Percentiles rank a stretch among this genome's conserved stretches.
phyloP scores from a whole-genome alignment of 2,888 invertebrate genomes.

The Clostera curtula region DNA sequence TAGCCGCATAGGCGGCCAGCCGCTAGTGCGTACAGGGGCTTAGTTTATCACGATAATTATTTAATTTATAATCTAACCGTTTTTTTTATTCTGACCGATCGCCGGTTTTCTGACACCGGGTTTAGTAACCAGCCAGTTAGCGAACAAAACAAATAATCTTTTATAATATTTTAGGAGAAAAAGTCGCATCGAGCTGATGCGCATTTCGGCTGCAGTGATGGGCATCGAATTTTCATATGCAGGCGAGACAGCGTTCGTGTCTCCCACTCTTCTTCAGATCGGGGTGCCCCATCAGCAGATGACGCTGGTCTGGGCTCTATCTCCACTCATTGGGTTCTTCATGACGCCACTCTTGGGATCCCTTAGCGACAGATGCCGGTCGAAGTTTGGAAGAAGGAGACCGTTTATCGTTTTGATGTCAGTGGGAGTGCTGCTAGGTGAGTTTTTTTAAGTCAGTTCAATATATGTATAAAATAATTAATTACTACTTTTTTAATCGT shows the following conservation, averaged over 20 bases:
- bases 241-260: conserved; percentile 97
- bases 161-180: conserved; percentile 77
- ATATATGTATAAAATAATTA: no score
- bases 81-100: no score
- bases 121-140: conserved; percentile 2
- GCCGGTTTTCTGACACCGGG: no score
- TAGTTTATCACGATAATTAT: no score
- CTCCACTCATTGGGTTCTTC: conserved; percentile 95
- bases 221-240: conserved; percentile 98
- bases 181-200: conserved; percentile 85
- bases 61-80: no score
- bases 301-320: conserved; percentile 97
- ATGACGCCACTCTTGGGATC: conserved; percentile 94
- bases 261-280: conserved; percentile 93
- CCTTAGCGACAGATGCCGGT: conserved; percentile 90
- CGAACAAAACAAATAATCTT: conserved; percentile 3
- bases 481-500: no score
- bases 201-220: conserved; percentile 95
- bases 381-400: conserved; percentile 86
- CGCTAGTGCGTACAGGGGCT: no score
- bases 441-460: conserved; percentile 27
- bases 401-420: conserved; percentile 94
- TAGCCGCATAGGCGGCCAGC: no score
- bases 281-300: conserved; percentile 94
- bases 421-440: conserved; percentile 91